Conservation (phyloP, 2,113 vertebrate genomes). For the Colaptes auratus region DNA sequence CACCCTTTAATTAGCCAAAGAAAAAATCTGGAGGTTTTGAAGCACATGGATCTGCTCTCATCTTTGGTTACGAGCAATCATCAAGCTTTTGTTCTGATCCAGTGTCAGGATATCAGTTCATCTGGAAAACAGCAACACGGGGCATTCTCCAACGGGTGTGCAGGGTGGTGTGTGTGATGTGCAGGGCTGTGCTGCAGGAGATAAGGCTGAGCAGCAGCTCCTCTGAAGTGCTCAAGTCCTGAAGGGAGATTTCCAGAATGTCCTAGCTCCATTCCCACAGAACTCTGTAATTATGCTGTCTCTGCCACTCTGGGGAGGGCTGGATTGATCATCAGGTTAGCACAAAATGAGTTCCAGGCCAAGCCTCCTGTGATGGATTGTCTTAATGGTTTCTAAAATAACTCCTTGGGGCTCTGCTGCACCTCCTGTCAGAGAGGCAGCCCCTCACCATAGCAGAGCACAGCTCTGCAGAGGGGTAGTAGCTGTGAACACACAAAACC, state of each 20-base stretch:
- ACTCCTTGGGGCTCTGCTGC: neutral
- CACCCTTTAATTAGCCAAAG: neutral
- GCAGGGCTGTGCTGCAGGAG: neutral
- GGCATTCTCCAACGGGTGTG: fast-evolving
- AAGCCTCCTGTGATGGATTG: neutral
- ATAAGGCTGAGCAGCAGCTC: neutral
- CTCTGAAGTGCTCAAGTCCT: neutral
- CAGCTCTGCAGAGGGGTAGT: neutral
- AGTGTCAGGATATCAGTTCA: neutral
- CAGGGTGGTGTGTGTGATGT: neutral
- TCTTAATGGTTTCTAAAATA: conserved; percentile 7
- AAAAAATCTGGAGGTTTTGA: neutral
- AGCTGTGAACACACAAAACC: neutral
- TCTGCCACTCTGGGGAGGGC: neutral
- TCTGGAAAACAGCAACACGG: neutral
- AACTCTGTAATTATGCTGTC: neutral
- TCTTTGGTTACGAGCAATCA: neutral
- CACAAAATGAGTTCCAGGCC: conserved; percentile 1
- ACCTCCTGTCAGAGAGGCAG: neutral
- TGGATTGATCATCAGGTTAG: neutral
- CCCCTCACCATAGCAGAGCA: neutral
- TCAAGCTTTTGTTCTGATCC: neutral
- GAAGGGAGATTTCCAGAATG: neutral
- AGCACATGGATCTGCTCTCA: neutral
- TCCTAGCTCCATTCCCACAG: neutral